phyloP scores from a whole-genome alignment of 2,797 vertebrate genomes.

The Delichon dasypus region DNA sequence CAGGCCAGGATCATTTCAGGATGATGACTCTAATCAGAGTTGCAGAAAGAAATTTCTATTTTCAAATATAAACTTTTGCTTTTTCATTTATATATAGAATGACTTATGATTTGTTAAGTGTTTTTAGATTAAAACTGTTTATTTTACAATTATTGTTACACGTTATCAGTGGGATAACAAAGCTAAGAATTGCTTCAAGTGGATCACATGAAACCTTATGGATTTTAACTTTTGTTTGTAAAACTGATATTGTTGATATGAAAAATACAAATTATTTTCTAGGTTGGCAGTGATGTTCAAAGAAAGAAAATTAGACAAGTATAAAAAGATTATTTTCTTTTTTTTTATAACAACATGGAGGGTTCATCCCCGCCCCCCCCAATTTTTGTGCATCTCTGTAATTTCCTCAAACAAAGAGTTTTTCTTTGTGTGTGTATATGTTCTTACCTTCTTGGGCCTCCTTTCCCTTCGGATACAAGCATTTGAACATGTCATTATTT shows the following conservation, averaged over 20 bases:
- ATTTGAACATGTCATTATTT: neutral
- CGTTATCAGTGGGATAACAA: neutral
- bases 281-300: neutral
- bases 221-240: neutral
- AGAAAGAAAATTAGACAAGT: neutral
- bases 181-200: neutral
- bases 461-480: neutral
- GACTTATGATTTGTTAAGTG: neutral
- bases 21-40: neutral
- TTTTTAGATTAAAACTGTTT: conserved; percentile 6
- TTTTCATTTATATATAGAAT: neutral
- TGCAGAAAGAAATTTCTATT: neutral
- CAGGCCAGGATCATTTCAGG: neutral
- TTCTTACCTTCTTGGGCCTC: neutral
- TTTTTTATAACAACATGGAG: neutral
- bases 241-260: neutral
- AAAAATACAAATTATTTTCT: neutral
- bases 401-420: neutral
- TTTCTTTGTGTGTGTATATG: neutral
- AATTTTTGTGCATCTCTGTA: neutral
- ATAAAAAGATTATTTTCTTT: neutral
- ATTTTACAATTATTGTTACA: neutral
- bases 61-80: neutral
- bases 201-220: neutral
- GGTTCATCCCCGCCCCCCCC: neutral